Conservation (phyloP, 2,888 invertebrate species). For the Drosophila fungiperda region DNA sequence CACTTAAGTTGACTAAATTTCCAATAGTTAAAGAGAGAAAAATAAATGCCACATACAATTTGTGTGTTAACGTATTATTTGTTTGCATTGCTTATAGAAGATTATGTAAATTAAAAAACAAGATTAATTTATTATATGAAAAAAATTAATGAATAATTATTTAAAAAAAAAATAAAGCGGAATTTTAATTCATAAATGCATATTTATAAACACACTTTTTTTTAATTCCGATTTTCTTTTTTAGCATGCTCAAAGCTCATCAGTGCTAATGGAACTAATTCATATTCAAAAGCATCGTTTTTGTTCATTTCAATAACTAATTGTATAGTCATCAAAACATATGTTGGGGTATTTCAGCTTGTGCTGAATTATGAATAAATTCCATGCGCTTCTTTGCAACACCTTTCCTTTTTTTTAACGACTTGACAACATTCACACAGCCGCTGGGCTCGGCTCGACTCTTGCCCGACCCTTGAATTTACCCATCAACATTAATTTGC, state of each 20-base stretch:
- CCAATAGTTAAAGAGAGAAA: background rate
- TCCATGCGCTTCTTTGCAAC: constrained; percentile 57
- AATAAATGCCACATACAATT: background rate
- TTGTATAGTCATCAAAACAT: constrained; percentile 43
- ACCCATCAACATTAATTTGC: constrained; percentile 54
- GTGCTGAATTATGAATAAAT: constrained; percentile 54
- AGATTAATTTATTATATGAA: background rate
- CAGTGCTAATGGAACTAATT: constrained; percentile 24
- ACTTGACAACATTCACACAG: constrained; percentile 76
- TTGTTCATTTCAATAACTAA: constrained; percentile 58
- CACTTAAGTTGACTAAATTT: background rate
- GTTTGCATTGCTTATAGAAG: background rate
- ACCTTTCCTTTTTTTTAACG: constrained; percentile 63
- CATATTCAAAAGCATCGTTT: constrained; percentile 51
- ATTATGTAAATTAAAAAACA: background rate
- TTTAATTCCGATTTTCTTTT: background rate
- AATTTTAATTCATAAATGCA: background rate
- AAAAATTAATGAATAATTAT: constrained; percentile 9
- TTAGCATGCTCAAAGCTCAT: background rate
- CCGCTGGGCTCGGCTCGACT: constrained; percentile 19
- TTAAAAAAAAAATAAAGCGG: background rate
- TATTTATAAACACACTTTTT: background rate
- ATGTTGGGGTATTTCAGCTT: constrained; percentile 15
- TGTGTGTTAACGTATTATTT: background rate
- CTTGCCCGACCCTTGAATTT: constrained; percentile 17